Conservation (phyloP, 2,888 invertebrate genomes). For the Linhomoeus sp. region DNA sequence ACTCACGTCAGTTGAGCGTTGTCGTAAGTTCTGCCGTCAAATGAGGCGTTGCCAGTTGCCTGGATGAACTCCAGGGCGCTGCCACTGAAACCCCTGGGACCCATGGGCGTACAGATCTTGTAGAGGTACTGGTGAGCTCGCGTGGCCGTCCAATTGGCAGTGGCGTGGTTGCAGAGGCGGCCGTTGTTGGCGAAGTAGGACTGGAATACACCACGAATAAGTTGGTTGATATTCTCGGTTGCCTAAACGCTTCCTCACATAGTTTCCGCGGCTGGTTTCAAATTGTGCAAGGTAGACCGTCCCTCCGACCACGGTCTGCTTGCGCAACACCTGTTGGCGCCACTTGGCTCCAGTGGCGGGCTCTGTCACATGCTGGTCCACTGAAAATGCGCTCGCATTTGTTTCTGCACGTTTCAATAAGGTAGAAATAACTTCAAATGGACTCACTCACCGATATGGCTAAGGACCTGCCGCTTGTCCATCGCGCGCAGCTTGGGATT, state of each 20-base stretch:
- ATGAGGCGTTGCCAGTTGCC: slow-evolving; percentile 17
- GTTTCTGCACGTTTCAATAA: no score
- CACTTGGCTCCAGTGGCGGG: slow-evolving; percentile 17
- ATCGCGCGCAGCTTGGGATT: slow-evolving; percentile 25
- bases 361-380: slow-evolving; percentile 24
- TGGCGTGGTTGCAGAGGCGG: slow-evolving; percentile 22
- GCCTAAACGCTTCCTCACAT: no score
- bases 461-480: slow-evolving; percentile 22
- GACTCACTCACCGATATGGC: slow-evolving; percentile 18
- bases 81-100: slow-evolving; percentile 19
- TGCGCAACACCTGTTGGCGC: slow-evolving; percentile 25
- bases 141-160: slow-evolving; percentile 24
- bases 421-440: no score
- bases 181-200: slow-evolving; percentile 26
- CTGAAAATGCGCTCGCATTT: no score
- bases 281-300: slow-evolving; percentile 27
- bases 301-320: slow-evolving; percentile 24
- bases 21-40: slow-evolving; percentile 22
- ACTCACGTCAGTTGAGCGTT: slow-evolving; percentile 23
- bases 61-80: slow-evolving; percentile 23
- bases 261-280: slow-evolving; percentile 27
- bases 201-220: no score
- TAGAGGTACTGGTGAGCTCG: slow-evolving; percentile 26
- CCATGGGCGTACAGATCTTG: slow-evolving; percentile 25
- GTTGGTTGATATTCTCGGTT: no score